A percentile compares a stretch with the other conserved stretches of the same genome.
Evolutionary conservation across 2,888 invertebrate genomes (phyloP).

Genomic region (Dryobotodes eremita): DNA sequence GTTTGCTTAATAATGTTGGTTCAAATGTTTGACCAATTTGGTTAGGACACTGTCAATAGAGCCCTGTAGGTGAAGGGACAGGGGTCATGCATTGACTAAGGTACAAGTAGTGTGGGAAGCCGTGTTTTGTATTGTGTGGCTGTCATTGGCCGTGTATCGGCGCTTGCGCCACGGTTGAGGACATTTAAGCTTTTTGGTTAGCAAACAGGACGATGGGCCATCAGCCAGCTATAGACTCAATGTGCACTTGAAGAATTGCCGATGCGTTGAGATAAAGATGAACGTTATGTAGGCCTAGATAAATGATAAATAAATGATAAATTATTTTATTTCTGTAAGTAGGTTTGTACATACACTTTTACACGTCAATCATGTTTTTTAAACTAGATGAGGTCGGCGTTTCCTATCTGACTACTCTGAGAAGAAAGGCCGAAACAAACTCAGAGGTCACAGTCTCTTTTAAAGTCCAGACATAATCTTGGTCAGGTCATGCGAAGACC

Average conservation of each 20-base stretch:
- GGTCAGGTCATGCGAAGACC: too few species aligned
- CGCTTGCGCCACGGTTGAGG: constrained; percentile 25
- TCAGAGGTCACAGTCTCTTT: too few species aligned
- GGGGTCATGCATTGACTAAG: constrained; percentile 60
- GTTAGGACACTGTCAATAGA: constrained; percentile 80
- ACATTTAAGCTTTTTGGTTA: constrained; percentile 36
- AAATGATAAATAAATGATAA: too few species aligned
- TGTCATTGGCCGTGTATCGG: constrained; percentile 49
- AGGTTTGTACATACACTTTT: too few species aligned
- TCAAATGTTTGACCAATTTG: constrained; percentile 76
- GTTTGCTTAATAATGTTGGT: constrained; percentile 67
- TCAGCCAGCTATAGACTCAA: not conserved
- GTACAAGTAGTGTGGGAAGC: constrained; percentile 64
- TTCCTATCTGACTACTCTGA: too few species aligned
- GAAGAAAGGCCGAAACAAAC: too few species aligned
- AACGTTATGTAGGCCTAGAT: too few species aligned
- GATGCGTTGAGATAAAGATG: not conserved
- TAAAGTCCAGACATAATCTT: too few species aligned
- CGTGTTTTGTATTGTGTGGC: constrained; percentile 51
- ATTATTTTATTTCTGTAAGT: too few species aligned
- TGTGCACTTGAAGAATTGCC: not conserved
- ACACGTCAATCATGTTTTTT: too few species aligned
- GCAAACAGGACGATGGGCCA: constrained; percentile 32
- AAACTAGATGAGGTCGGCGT: too few species aligned
- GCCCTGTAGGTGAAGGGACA: constrained; percentile 78